Base-by-base conservation (phyloP, 1,140 invertebrate genomes). In the Thrips palmi region DNA sequence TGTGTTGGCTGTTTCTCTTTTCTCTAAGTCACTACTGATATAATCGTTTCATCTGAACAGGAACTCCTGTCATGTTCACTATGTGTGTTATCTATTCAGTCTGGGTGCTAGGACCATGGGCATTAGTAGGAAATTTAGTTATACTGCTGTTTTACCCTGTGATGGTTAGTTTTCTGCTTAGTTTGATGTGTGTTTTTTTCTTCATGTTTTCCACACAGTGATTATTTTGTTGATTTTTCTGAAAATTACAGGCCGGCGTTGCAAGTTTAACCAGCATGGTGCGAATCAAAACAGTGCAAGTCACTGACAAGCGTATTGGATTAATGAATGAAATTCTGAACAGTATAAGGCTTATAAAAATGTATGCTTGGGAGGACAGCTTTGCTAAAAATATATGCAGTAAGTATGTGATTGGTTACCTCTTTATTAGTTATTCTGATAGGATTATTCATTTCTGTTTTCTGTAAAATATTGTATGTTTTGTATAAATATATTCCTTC, bases 321-420 rank as follows among this genome's bases (percentile, higher is more conserved):
- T 49, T 68, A 2, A 67, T 72, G 45, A 61, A 57, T 30, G 70
- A 74, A 50, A 57, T 71, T 15, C 47, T 73, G 7, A 58, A 62
- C 27, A 60, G 55, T 42, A 68, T 77, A 22, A 64, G 75, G 56
- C 64, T 83, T 14, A 79, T 92, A 41, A 91, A 92, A 66, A 81
- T 89, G 71, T 86, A 87, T 57, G 76, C 77, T 1, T 91, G 85
- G 85, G 86, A 89, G 54, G 71, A 70, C 46, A 70, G 77, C 0
- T 87, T 86, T 50, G 64, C 70, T 25, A 65, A 63, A 35, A 62
- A 83, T 25, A n/a, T n/a, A n/a, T n/a, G n/a, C n/a, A n/a, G n/a
- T n/a, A n/a, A n/a, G n/a, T n/a, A n/a, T n/a, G n/a, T n/a, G n/a
- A n/a, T n/a, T n/a, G n/a, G n/a, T n/a, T n/a, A n/a, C n/a, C n/a